A percentile compares a stretch with the other conserved stretches of the same genome.
Conservation (phyloP, 2,797 vertebrate species). For the Centropyge bicolor region DNA sequence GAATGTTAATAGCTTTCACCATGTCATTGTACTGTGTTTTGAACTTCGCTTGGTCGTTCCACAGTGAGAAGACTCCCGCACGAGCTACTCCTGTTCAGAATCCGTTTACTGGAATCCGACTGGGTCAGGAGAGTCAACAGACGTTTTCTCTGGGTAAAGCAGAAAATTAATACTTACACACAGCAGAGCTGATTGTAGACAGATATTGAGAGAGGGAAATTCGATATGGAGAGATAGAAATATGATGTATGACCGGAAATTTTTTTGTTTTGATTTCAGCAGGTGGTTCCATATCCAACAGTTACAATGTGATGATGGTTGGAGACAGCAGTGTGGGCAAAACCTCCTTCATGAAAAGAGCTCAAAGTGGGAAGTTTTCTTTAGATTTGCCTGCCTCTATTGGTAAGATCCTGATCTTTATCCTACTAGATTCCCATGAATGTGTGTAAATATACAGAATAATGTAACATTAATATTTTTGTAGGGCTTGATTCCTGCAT, state of each 20-base stretch:
- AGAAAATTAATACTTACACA: background rate
- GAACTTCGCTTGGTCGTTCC: conserved; percentile 4
- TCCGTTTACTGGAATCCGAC: background rate
- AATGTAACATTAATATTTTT: conserved; percentile 10
- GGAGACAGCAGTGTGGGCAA: conserved; percentile 94
- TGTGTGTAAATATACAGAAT: conserved; percentile 2
- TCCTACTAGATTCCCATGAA: background rate
- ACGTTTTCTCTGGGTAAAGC: conserved; percentile 66
- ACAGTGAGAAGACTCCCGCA: conserved; percentile 47
- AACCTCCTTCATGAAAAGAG: conserved; percentile 91
- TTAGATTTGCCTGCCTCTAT: conserved; percentile 84
- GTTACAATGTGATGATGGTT: conserved; percentile 88
- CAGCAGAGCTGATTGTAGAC: background rate
- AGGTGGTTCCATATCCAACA: conserved; percentile 34
- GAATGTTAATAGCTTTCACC: background rate
- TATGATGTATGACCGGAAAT: background rate
- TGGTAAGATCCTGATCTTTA: conserved; percentile 82
- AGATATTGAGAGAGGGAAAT: background rate
- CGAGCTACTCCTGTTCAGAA: conserved; percentile 18
- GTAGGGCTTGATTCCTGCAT: conserved; percentile 91
- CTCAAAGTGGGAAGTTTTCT: conserved; percentile 85
- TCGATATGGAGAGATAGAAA: background rate
- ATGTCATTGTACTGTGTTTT: background rate
- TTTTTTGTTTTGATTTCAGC: conserved; percentile 37
- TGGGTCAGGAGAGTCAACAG: conserved; percentile 32